Base-by-base conservation (phyloP, 2,113 vertebrate genomes). In the Delphinus delphis region DNA sequence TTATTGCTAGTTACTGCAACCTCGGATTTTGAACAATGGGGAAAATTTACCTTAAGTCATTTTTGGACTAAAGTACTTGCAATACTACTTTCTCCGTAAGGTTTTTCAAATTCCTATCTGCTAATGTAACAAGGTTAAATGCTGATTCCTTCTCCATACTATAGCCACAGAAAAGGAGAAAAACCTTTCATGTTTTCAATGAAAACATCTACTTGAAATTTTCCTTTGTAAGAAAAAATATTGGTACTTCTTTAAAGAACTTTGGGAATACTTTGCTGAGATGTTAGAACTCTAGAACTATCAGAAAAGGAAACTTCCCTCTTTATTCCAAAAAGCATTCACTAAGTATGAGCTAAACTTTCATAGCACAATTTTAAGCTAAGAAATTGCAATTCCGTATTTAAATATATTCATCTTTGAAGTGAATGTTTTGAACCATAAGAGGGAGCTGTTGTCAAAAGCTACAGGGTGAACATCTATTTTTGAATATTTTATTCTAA, bases 1-100 rank as follows among this genome's bases (percentile, higher is more conserved):
- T 99, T n/a, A 98, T 99, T 96, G 99, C 99, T 97, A 99, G 99
- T 98, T 99, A 99, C 96, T 95, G 96, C 74, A 99, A 97, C 1
- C 99, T 99, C 36, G 98, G 98, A 99, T 84, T 68, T 86, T 47
- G 28, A 90, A 58, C 41, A 55, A 88, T 87, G 10, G 62, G 33
- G 28, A 26, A 80, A 89, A 90, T 88, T 36, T 23, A 63, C 67
- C 44, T 55, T 26, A 79, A 8, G 7, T 71, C 33, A 65, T 36
- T 68, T 88, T 79, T 9, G 58, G 58, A 97, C 74, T 88, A 44
- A 96, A 85, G 70, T 83, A 76, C 79, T 96, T 91, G 68, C 36
- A 86, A 11, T 88, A 88, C 2, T 84, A 3, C 68, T 84, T 85
- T 68, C 36, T 81, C 58, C 87, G 18, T 74, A 55, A 77, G 3